phyloP scores from a whole-genome alignment of 2,888 invertebrate genomes.

The Habroteleia sp. region DNA sequence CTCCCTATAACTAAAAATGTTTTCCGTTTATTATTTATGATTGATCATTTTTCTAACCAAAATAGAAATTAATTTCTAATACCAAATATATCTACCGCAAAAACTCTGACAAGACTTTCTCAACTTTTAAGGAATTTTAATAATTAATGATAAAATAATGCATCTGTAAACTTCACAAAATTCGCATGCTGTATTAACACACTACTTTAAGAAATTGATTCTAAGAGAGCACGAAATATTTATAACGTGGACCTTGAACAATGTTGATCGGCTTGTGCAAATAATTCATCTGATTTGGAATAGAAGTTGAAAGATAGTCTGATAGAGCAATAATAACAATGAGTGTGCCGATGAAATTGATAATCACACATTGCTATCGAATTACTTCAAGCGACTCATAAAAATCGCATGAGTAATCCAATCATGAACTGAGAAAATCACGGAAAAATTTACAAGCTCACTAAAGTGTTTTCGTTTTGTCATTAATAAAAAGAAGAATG shows the following conservation, averaged over 20 bases:
- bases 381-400: conserved; percentile 46
- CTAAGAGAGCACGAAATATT: too few species aligned
- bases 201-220: too few species aligned
- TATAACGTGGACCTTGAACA: conserved; percentile 25
- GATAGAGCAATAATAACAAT: conserved; percentile 4
- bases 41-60: too few species aligned
- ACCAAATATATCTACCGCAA: too few species aligned
- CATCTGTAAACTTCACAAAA: conserved; percentile 17
- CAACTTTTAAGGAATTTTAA: too few species aligned
- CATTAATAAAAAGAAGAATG: too few species aligned
- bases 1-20: too few species aligned
- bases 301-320: conserved; percentile 5
- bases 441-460: conserved; percentile 44
- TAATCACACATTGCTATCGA: conserved; percentile 33
- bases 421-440: conserved; percentile 22
- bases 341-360: conserved; percentile 19
- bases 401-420: conserved; percentile 58
- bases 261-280: conserved; percentile 29
- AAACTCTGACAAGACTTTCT: too few species aligned
- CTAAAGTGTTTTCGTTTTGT: conserved; percentile 42
- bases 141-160: too few species aligned
- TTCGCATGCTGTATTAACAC: conserved; percentile 37
- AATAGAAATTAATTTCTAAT: too few species aligned
- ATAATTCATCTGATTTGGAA: conserved; percentile 14
- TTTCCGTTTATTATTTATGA: too few species aligned